Evolutionary conservation across 2,888 invertebrate species (phyloP), one percentile per base, ranked within the genome.

Genomic region (Nephrotoma appendiculata): DNA sequence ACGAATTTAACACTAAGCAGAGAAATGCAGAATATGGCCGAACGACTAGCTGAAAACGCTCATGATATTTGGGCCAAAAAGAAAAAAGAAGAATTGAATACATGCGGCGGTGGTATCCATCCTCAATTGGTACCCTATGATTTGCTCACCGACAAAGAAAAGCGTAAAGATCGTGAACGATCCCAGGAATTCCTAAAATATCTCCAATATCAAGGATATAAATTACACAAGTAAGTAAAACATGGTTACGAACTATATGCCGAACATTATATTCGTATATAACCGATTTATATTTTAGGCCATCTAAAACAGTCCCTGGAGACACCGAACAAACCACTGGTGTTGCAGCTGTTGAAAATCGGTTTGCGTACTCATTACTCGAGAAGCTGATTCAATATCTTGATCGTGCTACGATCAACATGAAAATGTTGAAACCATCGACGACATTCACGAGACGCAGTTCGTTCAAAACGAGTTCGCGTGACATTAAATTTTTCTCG

Each of bases 51-150:
- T 0, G 99, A 99, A 90, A 99, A 99, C 91, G 96, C 99, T 0
- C 99, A 99, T 90, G 98, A 99, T 89, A 97, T 99, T 89, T 99
- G 99, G 99, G 99, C 99, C 0, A 97, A 96, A 92, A 98, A 98
- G 92, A 98, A 98, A 92, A 98, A 96, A 90, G 97, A 97, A 89
- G 98, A 99, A 90, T 93, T 98, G 0, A 95, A 95, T 86, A 95
- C 95, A 15, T 96, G 96, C 89, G 97, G 97, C 89, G 94, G 98
- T 42, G 97, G 96, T 43, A 96, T 99, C 89, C 98, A 99, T 92
- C 97, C 99, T 0, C 98, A 98, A 90, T 92, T 99, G 85, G 99
- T 99, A 0, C 99, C 99, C 0, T 99, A 99, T 92, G 99, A 99
- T 91, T 93, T 99, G 85, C 93, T 99, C 31, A 99, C 99, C 0